phyloP scores from a whole-genome alignment of 2,113 vertebrate species.

The Tachuris rubrigastra region DNA sequence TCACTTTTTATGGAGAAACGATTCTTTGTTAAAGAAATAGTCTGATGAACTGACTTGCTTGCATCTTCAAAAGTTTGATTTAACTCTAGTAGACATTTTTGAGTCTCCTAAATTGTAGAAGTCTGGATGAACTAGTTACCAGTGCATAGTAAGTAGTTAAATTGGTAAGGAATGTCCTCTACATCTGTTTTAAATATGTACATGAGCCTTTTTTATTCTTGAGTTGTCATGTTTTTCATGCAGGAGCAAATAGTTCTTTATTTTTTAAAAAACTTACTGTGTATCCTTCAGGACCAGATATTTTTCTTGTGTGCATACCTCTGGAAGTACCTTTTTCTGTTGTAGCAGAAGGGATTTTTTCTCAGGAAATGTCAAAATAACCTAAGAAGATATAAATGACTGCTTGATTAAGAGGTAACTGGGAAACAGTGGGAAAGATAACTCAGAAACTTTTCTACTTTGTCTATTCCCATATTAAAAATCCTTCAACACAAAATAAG shows the following conservation, averaged over 20 bases:
- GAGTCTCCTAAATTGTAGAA: not conserved
- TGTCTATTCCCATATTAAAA: not conserved
- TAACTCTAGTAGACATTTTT: not conserved
- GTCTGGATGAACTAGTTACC: not conserved
- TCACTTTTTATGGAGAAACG: not conserved
- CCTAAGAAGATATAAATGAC: not conserved
- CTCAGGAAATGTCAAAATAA: not conserved
- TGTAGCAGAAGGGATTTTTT: not conserved
- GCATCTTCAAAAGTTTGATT: not conserved
- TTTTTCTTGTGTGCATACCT: not conserved
- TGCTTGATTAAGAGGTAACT: not conserved
- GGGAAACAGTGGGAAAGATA: not conserved
- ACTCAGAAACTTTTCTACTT: not conserved
- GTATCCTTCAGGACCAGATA: not conserved
- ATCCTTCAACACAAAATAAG: not conserved
- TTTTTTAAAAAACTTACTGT: not conserved
- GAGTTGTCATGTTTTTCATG: not conserved
- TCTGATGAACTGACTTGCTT: not conserved
- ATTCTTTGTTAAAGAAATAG: not conserved
- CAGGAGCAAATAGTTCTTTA: not conserved
- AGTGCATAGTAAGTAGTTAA: not conserved
- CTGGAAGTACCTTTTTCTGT: not conserved
- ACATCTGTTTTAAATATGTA: not conserved
- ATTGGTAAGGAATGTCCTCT: not conserved
- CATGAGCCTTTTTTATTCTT: not conserved